phyloP scores from a whole-genome alignment of 2,888 invertebrate species.

The Chydorus sphaericus region DNA sequence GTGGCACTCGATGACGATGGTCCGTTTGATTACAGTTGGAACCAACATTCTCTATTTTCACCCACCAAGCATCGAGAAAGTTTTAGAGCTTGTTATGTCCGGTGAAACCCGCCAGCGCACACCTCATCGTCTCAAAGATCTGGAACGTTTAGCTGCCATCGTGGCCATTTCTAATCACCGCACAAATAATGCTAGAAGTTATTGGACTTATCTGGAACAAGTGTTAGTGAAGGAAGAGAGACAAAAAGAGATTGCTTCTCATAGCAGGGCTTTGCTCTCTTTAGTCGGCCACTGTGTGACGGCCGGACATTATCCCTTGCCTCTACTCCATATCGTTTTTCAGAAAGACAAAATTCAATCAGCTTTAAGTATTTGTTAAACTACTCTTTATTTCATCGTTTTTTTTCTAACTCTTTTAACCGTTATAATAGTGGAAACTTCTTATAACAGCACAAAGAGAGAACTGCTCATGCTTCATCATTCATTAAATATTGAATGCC shows the following conservation, averaged over 20 bases:
- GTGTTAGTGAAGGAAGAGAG: not conserved
- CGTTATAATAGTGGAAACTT: not conserved
- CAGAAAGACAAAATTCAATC: not conserved
- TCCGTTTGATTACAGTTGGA: not conserved
- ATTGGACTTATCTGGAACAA: not conserved
- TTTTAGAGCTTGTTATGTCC: not conserved
- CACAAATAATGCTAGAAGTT: not conserved
- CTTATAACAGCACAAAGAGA: not conserved
- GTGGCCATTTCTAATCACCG: not conserved
- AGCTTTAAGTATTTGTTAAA: not conserved
- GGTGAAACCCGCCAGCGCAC: not conserved
- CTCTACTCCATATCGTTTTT: not conserved
- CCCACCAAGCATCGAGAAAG: not conserved
- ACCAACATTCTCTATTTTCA: not conserved
- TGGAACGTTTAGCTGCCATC: not conserved
- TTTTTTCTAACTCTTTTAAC: not conserved
- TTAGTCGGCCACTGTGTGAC: not conserved
- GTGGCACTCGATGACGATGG: too few species aligned
- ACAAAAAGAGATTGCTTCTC: not conserved
- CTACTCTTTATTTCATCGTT: not conserved
- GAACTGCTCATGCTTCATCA: not conserved
- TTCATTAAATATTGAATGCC: not conserved
- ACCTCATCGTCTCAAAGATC: conserved; percentile 7
- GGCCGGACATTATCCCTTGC: not conserved
- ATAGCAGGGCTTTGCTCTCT: not conserved